These are phyloP conservation scores for Ormyrus rosae DNA, from an alignment of 2,888 invertebrate species.

Conservation along the genomic window DNA sequence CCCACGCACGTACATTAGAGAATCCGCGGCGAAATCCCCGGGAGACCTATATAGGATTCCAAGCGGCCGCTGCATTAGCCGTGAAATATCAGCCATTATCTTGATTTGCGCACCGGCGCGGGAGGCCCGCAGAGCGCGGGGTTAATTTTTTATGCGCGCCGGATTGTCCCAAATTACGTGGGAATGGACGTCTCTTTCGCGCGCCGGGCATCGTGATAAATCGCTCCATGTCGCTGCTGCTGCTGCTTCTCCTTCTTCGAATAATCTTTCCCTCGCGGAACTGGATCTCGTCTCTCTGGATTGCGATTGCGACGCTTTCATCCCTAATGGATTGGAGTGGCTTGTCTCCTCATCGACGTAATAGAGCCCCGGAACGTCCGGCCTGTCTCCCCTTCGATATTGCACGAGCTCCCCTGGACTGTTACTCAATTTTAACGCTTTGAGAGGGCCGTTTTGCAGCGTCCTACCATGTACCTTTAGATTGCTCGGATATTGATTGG, in stretches of 20 bases:
- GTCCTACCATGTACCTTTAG: too few species aligned
- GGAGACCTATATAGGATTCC: slow-evolving; percentile 68
- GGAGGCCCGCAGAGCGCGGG: slow-evolving; percentile 24
- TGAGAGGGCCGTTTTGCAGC: too few species aligned
- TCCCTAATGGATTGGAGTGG: slow-evolving; percentile 60
- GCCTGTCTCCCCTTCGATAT: not conserved
- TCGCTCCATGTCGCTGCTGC: not conserved
- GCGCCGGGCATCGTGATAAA: slow-evolving; percentile 22
- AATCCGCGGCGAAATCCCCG: slow-evolving; percentile 60
- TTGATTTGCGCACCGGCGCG: slow-evolving; percentile 70
- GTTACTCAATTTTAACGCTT: too few species aligned
- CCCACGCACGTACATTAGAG: not conserved
- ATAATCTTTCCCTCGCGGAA: not conserved
- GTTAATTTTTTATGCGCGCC: slow-evolving; percentile 50
- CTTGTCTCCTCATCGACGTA: slow-evolving; percentile 13
- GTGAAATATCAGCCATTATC: slow-evolving; percentile 73
- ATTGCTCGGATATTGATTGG: too few species aligned
- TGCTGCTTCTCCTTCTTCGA: too few species aligned
- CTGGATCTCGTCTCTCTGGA: not conserved
- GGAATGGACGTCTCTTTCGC: slow-evolving; percentile 47
- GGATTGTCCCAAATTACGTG: slow-evolving; percentile 52
- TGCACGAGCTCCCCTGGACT: not conserved
- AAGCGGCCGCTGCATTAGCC: slow-evolving; percentile 49
- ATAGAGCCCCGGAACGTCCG: slow-evolving; percentile 12
- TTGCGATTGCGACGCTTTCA: slow-evolving; percentile 47